phyloP scores from a whole-genome alignment of 1,140 invertebrate genomes.

The Thaumetopoea pityocampa region DNA sequence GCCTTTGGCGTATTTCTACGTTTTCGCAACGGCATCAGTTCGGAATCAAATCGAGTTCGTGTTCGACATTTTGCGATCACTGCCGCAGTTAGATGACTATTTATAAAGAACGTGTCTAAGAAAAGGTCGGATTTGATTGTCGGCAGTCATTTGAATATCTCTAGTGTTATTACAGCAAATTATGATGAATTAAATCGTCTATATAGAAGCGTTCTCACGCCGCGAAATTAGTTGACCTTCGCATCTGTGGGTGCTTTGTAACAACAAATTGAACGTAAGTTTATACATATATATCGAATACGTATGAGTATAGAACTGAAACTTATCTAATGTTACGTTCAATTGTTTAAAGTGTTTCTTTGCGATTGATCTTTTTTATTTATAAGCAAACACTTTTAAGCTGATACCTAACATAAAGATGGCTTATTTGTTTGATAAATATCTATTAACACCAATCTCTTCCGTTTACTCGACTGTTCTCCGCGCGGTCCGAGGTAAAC shows the following conservation, averaged over 20 bases:
- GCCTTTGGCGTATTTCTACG: slow-evolving; percentile 40
- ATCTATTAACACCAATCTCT: slow-evolving; percentile 50
- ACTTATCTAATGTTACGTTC: slow-evolving; percentile 14
- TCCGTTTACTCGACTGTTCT: slow-evolving; percentile 58
- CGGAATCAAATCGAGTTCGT: slow-evolving; percentile 66
- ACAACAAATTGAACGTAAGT: slow-evolving; percentile 20
- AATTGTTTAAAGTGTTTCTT: slow-evolving; percentile 14
- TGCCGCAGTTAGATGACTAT: slow-evolving; percentile 66
- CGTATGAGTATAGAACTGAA: slow-evolving; percentile 15
- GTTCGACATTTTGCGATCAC: slow-evolving; percentile 70
- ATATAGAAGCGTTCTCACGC: slow-evolving; percentile 63
- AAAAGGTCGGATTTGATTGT: slow-evolving; percentile 74
- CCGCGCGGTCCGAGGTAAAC: slow-evolving; percentile 59
- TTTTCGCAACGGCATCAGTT: slow-evolving; percentile 56
- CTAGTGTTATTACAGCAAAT: slow-evolving; percentile 68
- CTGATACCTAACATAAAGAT: slow-evolving; percentile 13
- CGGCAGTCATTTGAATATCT: slow-evolving; percentile 71
- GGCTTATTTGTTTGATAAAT: slow-evolving; percentile 36
- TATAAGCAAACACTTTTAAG: slow-evolving; percentile 3
- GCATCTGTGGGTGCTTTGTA: slow-evolving; percentile 37
- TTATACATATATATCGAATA: slow-evolving; percentile 15
- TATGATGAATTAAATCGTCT: slow-evolving; percentile 70
- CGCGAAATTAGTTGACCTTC: slow-evolving; percentile 65
- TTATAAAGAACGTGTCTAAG: slow-evolving; percentile 72
- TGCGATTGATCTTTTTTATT: slow-evolving; percentile 16